These are phyloP conservation scores for Eudemis profundana DNA, from an alignment of 2,888 invertebrate genomes.

Conservation along the genomic window DNA sequence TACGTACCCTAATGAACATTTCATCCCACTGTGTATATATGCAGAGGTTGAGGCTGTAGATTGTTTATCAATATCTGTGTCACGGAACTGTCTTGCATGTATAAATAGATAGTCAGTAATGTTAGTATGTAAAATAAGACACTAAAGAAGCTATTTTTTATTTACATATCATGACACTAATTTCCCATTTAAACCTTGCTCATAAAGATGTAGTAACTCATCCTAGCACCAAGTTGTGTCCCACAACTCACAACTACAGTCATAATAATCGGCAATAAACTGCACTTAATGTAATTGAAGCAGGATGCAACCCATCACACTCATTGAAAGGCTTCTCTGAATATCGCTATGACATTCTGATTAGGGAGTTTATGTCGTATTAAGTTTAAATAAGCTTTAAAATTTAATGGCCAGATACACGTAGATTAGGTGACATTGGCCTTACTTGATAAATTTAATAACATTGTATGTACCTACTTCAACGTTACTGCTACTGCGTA, in stretches of 20 bases:
- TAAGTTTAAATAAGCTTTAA: slow-evolving; percentile 49
- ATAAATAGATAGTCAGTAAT: too few species aligned
- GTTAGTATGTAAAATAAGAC: too few species aligned
- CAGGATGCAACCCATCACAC: slow-evolving; percentile 79
- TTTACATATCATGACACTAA: too few species aligned
- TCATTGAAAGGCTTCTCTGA: slow-evolving; percentile 73
- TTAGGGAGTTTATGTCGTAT: slow-evolving; percentile 52
- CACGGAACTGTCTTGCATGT: too few species aligned
- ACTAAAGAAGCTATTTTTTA: too few species aligned
- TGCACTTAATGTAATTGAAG: slow-evolving; percentile 75
- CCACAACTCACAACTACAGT: slow-evolving; percentile 47
- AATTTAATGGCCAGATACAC: slow-evolving; percentile 49
- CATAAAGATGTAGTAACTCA: neutral
- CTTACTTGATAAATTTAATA: slow-evolving; percentile 61
- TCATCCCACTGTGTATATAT: too few species aligned
- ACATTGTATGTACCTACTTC: slow-evolving; percentile 7
- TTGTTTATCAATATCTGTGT: too few species aligned
- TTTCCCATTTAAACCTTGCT: too few species aligned
- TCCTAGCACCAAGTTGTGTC: neutral
- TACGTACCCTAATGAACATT: too few species aligned
- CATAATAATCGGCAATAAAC: slow-evolving; percentile 68
- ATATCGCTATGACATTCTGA: slow-evolving; percentile 52
- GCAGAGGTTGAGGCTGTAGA: too few species aligned
- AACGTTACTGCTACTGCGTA: neutral
- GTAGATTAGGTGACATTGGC: slow-evolving; percentile 62